Conservation (phyloP, 2,797 vertebrate genomes). For the Benthosema pterotum region DNA sequence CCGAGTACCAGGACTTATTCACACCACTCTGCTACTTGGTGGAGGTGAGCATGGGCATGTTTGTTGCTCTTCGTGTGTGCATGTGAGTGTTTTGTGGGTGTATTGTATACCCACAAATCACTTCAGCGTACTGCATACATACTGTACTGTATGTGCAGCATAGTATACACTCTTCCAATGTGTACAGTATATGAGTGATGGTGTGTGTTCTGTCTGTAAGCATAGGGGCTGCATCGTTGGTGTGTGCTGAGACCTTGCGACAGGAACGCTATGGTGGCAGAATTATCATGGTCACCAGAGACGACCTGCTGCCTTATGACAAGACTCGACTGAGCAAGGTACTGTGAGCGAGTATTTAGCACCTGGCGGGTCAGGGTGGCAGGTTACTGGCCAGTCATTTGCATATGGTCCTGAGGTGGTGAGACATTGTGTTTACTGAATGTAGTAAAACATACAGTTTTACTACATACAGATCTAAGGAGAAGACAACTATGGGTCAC, state of each 20-base stretch:
- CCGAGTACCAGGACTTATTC: conserved; percentile 50
- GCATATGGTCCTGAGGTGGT: too few species aligned
- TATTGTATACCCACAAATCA: neutral
- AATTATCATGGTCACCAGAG: conserved; percentile 84
- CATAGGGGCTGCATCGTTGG: conserved; percentile 82
- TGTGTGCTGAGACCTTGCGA: conserved; percentile 86
- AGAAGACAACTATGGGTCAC: too few species aligned
- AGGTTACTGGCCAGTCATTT: too few species aligned
- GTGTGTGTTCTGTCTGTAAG: conserved; percentile 34
- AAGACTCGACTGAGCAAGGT: conserved; percentile 89
- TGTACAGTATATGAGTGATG: conserved; percentile 13
- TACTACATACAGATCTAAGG: too few species aligned
- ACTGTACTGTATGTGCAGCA: too few species aligned
- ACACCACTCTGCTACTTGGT: conserved; percentile 75
- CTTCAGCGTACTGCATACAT: neutral
- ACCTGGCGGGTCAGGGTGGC: too few species aligned
- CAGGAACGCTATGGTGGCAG: conserved; percentile 85
- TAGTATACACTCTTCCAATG: too few species aligned
- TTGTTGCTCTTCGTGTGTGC: neutral
- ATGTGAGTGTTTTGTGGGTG: conserved; percentile 3
- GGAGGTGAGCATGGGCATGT: conserved; percentile 70
- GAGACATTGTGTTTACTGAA: too few species aligned
- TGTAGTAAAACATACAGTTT: too few species aligned
- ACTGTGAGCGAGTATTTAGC: neutral
- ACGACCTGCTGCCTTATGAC: conserved; percentile 84